These are phyloP conservation scores for Cherax destructor DNA, from an alignment of 1,140 invertebrate genomes.

Conservation along the genomic window DNA sequence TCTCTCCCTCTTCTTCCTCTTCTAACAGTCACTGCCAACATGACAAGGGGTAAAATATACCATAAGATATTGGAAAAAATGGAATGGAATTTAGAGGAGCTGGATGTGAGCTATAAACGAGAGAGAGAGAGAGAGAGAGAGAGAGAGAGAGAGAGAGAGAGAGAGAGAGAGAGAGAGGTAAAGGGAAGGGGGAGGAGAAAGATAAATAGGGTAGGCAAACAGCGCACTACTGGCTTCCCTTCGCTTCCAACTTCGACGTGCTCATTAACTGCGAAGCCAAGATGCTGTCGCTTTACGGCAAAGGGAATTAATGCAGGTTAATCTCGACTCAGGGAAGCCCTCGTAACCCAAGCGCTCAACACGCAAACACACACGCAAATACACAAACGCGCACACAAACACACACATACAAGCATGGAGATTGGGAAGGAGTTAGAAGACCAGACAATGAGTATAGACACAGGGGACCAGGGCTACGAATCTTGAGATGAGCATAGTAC, in stretches of 20 bases:
- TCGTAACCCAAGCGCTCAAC: not conserved
- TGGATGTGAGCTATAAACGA: too few relatives aligned
- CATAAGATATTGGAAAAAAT: too few relatives aligned
- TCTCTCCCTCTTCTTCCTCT: too few relatives aligned
- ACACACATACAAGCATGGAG: not conserved
- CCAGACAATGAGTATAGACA: not conserved
- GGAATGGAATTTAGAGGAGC: too few relatives aligned
- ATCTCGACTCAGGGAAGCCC: not conserved
- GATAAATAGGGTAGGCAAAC: not conserved
- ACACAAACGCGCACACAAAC: not conserved
- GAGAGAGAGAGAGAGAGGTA: too few relatives aligned
- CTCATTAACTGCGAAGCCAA: conserved; percentile 7
- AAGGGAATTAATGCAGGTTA: conserved; percentile 7
- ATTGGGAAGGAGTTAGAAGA: too few relatives aligned
- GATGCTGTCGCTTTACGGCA: not conserved
- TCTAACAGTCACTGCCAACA: too few relatives aligned
- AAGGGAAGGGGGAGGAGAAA: too few relatives aligned
- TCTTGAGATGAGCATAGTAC: too few relatives aligned
- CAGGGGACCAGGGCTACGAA: not conserved
- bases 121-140: too few relatives aligned
- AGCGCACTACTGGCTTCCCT: not conserved
- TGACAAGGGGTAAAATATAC: too few relatives aligned
- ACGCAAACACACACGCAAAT: not conserved
- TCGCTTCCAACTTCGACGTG: not conserved
- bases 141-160: too few relatives aligned